Evolutionary conservation across 2,797 vertebrate species (phyloP), one percentile per base, ranked within the genome.

Genomic region (Notolepis coatsorum): DNA sequence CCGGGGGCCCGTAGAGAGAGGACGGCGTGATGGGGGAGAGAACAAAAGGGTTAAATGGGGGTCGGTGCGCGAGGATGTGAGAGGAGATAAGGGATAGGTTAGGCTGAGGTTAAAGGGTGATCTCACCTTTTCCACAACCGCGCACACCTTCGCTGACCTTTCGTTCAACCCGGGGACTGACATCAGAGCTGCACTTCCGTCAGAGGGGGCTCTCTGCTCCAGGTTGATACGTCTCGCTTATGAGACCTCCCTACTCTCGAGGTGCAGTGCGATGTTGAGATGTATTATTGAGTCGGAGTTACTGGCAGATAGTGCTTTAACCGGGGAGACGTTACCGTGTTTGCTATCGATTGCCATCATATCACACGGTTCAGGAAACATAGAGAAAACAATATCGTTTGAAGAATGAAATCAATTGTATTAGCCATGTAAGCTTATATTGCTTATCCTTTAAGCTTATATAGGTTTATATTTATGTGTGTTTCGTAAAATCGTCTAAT

Each of bases 251-350:
- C 58, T 68, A 12, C 70, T 80, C 63, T 62, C 20, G 27, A 43
- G 45, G 31, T 59, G 63, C 52, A 66, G 55, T 1, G 7, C 61
- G 25, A 73, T 76, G 72, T 74, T 80, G 89, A 60, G 39, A 87
- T 84, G 75, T 13, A 30, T 68, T 85, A 90, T 88, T 74, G 88
- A 91, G 76, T 66, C 18, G 35, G 50, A 76, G 4, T 79, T 85
- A 78, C 77, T 15, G 67, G 65, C 72, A 81, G 18, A 39, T n/a
- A n/a, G n/a, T n/a, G 68, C 51, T 65, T 68, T 52, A 72, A 81
- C 74, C 58, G 68, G 65, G 79, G 68, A 65, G 55, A 39, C n/a
- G 49, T 13, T 31, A n/a, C 30, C 12, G n/a, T 38, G 18, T 48
- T 30, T 61, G 27, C 13, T 12, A 8, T 30, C 62, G 33, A 57